Evolutionary conservation across 2,888 invertebrate species (phyloP), one percentile per base, ranked within the genome.

Genomic region (Dione juno): DNA sequence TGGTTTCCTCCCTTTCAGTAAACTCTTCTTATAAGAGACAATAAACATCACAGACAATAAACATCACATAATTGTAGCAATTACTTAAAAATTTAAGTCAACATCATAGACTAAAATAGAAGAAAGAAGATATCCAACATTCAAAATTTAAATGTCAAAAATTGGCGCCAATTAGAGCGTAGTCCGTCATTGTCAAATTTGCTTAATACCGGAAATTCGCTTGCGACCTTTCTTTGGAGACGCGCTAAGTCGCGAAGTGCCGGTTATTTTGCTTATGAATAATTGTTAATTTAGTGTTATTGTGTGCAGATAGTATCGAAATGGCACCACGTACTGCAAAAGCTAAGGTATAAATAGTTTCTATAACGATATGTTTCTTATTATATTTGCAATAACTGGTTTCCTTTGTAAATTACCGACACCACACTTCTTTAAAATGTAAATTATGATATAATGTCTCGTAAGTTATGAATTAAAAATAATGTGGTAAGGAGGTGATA

Each of bases 271-370:
- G 70, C 73, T 74, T 72, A 64, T 74, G 66, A 52, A 66, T 68
- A 75, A 66, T 74, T 71, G 58, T 71, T 73, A 77, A 77, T 73
- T 75, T 74, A 71, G 71, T 77, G 78, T 76, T 76, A 75, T 70
- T 75, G 74, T 75, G 67, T 72, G 66, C 66, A 77, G 75, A 77
- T 75, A 77, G 73, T 79, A 74, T 70, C 75, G 75, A 77, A 79
- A 92, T 92, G 92, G 91, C 92, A 75, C 91, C 91, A 79, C 85
- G 88, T 76, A 82, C 89, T 78, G 86, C 83, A 57, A 92, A 90
- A 80, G 77, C 85, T 67, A 92, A 92, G 90, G 92, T 92, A 92
- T 73, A 59, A 71, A 77, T 76, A 66, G 71, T 75, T 72, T n/a
- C 65, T 71, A n/a, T 50, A 63, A 61, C 16, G 13, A 14, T 58